Percentiles rank a stretch among this genome's conserved stretches.
Evolutionary conservation across 2,888 invertebrate species (phyloP).

Genomic region (Noctua pronuba): DNA sequence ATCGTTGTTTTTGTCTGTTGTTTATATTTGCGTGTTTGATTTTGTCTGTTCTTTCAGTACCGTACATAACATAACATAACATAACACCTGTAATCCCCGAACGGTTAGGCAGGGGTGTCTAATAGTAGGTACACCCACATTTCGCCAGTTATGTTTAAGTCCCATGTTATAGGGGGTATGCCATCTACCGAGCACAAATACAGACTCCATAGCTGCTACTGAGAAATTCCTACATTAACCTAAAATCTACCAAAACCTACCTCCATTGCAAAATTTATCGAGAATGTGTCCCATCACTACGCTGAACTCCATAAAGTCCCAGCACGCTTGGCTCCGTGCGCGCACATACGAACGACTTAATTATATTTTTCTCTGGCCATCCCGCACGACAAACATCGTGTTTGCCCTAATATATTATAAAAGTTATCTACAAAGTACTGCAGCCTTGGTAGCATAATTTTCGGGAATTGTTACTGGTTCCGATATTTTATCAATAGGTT

Average conservation of each 20-base stretch:
- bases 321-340: conserved; percentile 81
- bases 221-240: neutral
- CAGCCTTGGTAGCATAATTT: conserved; percentile 24
- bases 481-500: conserved; percentile 2
- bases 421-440: conserved; percentile 47
- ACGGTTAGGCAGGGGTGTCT: no score
- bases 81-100: no score
- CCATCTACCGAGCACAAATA: no score
- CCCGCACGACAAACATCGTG: conserved; percentile 52
- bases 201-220: no score
- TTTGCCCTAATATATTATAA: conserved; percentile 52
- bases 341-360: conserved; percentile 86
- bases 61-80: no score
- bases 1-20: neutral
- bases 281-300: conserved; percentile 59
- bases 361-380: conserved; percentile 79
- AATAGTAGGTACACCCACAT: no score
- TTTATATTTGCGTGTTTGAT: neutral
- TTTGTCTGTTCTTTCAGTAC: neutral
- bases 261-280: conserved; percentile 44
- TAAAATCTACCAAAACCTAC: neutral
- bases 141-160: no score
- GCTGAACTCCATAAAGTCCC: conserved; percentile 71
- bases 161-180: no score
- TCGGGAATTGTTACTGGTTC: neutral